These are phyloP conservation scores for Helicoverpa assulta DNA, from an alignment of 2,888 invertebrate species.

Conservation along the genomic window DNA sequence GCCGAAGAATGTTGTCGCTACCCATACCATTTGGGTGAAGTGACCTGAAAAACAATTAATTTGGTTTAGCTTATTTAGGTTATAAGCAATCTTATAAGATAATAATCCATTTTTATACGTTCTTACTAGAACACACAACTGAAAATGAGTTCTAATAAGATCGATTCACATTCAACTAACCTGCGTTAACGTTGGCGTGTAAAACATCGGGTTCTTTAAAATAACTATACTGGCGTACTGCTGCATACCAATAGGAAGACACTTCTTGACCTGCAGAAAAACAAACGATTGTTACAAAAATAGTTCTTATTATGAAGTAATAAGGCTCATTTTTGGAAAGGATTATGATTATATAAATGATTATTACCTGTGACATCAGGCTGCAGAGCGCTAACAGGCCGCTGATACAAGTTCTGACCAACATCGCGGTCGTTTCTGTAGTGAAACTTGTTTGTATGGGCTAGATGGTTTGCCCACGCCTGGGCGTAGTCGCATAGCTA, in stretches of 20 bases:
- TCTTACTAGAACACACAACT: not conserved
- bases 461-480: slow-evolving; percentile 96
- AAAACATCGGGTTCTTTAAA: slow-evolving; percentile 93
- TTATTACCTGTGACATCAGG: slow-evolving; percentile 93
- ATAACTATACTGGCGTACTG: slow-evolving; percentile 94
- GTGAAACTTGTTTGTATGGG: slow-evolving; percentile 94
- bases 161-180: slow-evolving; percentile 75
- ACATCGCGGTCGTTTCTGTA: slow-evolving; percentile 94
- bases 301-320: not conserved
- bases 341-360: not conserved
- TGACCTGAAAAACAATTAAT: slow-evolving; percentile 90
- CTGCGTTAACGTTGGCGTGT: slow-evolving; percentile 94
- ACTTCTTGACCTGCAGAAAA: slow-evolving; percentile 93
- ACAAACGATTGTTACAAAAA: not conserved
- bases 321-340: too few relatives aligned
- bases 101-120: not conserved
- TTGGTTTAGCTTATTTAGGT: not conserved
- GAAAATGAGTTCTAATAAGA: not conserved
- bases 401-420: slow-evolving; percentile 95
- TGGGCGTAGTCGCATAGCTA: slow-evolving; percentile 95
- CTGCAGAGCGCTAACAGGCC: slow-evolving; percentile 92
- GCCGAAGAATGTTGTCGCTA: slow-evolving; percentile 93
- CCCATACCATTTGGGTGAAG: slow-evolving; percentile 97
- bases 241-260: slow-evolving; percentile 95
- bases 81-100: not conserved